Evolutionary conservation across 2,113 vertebrate species (phyloP).

Genomic region (Arizona elegans): DNA sequence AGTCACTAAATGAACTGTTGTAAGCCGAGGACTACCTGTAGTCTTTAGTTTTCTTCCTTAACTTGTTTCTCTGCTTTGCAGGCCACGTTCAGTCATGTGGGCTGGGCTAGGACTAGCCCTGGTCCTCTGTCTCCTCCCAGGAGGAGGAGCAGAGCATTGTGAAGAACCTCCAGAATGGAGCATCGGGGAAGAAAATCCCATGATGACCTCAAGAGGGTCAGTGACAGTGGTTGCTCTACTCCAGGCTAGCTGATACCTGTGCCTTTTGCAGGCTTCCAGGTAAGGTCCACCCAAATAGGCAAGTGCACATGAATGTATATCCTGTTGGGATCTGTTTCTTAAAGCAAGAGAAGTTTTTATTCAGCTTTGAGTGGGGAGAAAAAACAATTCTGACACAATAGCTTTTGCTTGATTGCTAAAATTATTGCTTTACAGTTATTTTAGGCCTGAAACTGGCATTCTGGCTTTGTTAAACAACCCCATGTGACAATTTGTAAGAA

Average conservation of each 20-base stretch:
- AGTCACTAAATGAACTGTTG: too few relatives aligned
- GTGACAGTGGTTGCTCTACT: slow-evolving; percentile 90
- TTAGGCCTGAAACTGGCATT: slow-evolving; percentile 12
- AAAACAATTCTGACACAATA: not conserved
- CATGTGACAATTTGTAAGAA: not conserved
- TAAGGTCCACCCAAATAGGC: slow-evolving; percentile 8
- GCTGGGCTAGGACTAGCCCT: slow-evolving; percentile 79
- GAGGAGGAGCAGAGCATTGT: slow-evolving; percentile 82
- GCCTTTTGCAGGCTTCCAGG: slow-evolving; percentile 89
- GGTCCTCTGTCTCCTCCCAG: slow-evolving; percentile 86
- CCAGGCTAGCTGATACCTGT: slow-evolving; percentile 91
- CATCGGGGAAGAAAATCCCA: slow-evolving; percentile 77
- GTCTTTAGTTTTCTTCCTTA: not conserved
- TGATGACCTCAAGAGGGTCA: slow-evolving; percentile 73
- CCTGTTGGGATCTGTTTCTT: not conserved
- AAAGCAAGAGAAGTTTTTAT: not conserved
- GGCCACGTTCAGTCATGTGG: slow-evolving; percentile 80
- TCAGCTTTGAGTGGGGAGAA: not conserved
- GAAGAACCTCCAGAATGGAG: slow-evolving; percentile 78
- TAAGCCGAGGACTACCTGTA: too few relatives aligned
- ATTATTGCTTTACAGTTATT: not conserved
- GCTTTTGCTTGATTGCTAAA: not conserved
- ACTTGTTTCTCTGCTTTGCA: slow-evolving; percentile 54
- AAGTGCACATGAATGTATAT: fast-evolving
- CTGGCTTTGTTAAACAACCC: not conserved